Conservation (phyloP, 2,797 vertebrate genomes). For the Capromys pilorides region DNA sequence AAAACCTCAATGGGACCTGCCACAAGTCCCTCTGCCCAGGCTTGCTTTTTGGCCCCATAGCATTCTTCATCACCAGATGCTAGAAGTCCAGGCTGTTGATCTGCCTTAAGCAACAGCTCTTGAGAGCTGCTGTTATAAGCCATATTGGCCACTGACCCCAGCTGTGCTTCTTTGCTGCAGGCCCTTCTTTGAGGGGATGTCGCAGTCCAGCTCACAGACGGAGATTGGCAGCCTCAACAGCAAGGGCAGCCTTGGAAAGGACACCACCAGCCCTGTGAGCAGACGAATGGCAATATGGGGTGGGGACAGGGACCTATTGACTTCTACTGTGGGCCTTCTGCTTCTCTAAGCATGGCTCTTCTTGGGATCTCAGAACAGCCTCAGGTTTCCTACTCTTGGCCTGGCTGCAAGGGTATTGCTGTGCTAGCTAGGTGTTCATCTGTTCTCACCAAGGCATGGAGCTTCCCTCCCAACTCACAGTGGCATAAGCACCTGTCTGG, state of each 20-base stretch:
- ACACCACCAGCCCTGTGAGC: constrained; percentile 95
- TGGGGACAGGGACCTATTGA: constrained; percentile 59
- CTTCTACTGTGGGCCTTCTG: background rate
- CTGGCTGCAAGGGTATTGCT: background rate
- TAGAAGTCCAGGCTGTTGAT: background rate
- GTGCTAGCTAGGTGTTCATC: background rate
- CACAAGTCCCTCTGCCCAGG: background rate
- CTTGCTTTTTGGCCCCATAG: background rate
- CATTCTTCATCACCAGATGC: background rate
- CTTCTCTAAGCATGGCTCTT: background rate
- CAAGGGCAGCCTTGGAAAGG: constrained; percentile 95
- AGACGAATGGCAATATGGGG: background rate
- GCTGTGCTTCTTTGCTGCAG: constrained; percentile 86
- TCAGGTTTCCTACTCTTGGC: background rate
- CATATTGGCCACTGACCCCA: background rate
- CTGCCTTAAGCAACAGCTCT: background rate
- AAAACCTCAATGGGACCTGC: background rate
- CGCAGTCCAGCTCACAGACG: constrained; percentile 99
- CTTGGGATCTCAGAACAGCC: background rate
- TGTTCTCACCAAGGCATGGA: background rate
- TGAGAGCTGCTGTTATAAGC: background rate
- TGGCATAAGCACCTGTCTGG: no score
- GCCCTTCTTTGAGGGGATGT: constrained; percentile 99
- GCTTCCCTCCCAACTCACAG: background rate
- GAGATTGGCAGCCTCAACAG: constrained; percentile 99